Conservation (phyloP, 2,888 invertebrate species). For the Aphrophora alni region DNA sequence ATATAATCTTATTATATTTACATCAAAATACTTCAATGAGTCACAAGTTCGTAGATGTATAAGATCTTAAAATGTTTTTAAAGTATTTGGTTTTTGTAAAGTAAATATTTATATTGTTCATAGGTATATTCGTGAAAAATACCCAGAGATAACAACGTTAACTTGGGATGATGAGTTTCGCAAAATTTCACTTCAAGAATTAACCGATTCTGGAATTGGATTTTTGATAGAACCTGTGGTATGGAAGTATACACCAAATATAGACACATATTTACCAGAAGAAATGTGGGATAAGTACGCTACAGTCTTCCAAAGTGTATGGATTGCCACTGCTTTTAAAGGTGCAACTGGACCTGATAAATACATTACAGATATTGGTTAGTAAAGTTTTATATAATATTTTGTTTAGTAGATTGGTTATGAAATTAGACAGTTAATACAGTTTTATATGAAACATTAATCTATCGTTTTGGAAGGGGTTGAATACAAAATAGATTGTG, state of each 20-base stretch:
- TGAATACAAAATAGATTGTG: too few species aligned
- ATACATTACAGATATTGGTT: slow-evolving; percentile 62
- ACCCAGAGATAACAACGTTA: slow-evolving; percentile 64
- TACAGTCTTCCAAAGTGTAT: slow-evolving; percentile 69
- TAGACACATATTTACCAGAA: slow-evolving; percentile 57
- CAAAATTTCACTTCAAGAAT: slow-evolving; percentile 60
- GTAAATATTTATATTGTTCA: background rate
- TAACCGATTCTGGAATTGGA: slow-evolving; percentile 59
- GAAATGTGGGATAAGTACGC: slow-evolving; percentile 65
- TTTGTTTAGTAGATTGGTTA: background rate
- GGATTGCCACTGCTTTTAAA: slow-evolving; percentile 87
- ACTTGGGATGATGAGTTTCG: slow-evolving; percentile 88
- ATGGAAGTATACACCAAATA: slow-evolving; percentile 69
- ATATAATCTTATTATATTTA: too few species aligned
- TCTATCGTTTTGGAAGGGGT: too few species aligned
- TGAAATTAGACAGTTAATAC: too few species aligned
- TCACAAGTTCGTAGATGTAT: too few species aligned
- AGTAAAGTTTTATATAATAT: slow-evolving; percentile 31
- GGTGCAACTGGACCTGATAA: slow-evolving; percentile 68
- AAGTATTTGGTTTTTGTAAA: too few species aligned
- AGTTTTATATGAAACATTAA: too few species aligned
- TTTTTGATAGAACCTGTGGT: slow-evolving; percentile 68
- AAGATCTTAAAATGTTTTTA: too few species aligned
- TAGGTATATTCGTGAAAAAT: slow-evolving; percentile 59
- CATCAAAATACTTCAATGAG: too few species aligned